Conservation (phyloP, 2,113 vertebrate species). For the Bagarius yarrelli region DNA sequence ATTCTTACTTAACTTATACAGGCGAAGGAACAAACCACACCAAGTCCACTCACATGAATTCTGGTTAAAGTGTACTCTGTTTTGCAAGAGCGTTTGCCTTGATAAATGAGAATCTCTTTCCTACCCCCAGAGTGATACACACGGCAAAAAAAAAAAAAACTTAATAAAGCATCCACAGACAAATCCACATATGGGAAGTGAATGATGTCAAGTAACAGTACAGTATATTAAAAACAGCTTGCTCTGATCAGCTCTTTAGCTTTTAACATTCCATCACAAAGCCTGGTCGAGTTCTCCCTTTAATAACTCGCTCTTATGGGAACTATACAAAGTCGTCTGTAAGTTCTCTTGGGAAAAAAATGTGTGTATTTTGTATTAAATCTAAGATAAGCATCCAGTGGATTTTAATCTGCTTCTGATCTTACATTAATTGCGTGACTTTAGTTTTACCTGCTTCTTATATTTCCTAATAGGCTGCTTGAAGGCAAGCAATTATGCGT, state of each 20-base stretch:
- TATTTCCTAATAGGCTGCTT: neutral
- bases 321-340: neutral
- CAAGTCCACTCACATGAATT: neutral
- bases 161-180: slow-evolving; percentile 3
- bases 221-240: slow-evolving; percentile 29
- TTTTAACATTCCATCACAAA: neutral
- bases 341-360: neutral
- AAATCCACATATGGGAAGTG: neutral
- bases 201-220: slow-evolving; percentile 13
- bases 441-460: slow-evolving; percentile 10
- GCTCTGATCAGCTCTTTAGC: slow-evolving; percentile 1
- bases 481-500: slow-evolving; percentile 21
- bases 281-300: neutral
- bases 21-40: slow-evolving; percentile 5
- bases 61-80: slow-evolving; percentile 19
- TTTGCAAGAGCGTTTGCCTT: neutral
- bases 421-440: neutral
- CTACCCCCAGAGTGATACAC: neutral
- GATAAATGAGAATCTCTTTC: slow-evolving; percentile 1
- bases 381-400: neutral
- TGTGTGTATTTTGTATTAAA: neutral
- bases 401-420: neutral
- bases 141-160: neutral
- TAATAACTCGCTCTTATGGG: neutral
- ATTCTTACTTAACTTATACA: neutral